phyloP scores from a whole-genome alignment of 2,797 vertebrate species.

The Petrocephalus sullivani region DNA sequence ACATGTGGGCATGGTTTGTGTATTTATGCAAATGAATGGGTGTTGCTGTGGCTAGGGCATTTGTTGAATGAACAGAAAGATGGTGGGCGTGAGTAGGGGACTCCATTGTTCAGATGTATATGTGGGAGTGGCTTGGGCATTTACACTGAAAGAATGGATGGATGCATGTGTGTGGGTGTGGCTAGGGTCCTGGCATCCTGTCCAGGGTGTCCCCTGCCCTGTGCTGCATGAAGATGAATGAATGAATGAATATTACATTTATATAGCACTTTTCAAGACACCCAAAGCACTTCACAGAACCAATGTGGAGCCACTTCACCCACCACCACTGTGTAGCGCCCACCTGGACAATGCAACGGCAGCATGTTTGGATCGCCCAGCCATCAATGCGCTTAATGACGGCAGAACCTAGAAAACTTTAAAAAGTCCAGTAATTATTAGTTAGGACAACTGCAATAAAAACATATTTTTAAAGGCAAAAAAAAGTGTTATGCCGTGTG shows the following conservation, averaged over 20 bases:
- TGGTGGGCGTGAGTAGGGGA: neutral
- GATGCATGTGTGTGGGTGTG: neutral
- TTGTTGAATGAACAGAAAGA: neutral
- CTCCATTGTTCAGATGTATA: neutral
- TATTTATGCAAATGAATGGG: neutral
- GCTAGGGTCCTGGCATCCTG: neutral
- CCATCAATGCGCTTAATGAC: neutral
- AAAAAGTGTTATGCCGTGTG: neutral
- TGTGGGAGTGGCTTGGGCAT: neutral
- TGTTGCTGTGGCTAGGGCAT: neutral
- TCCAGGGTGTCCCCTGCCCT: neutral
- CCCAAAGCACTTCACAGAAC: neutral
- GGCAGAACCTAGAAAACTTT: neutral
- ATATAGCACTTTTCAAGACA: neutral
- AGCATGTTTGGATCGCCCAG: neutral
- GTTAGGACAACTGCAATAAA: neutral
- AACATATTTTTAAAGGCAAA: neutral
- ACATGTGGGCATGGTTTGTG: neutral
- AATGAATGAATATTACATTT: neutral
- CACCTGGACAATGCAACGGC: neutral
- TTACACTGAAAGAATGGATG: neutral
- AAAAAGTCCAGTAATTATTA: neutral
- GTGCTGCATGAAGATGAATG: neutral
- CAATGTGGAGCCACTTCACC: neutral
- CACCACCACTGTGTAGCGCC: neutral